Percentiles rank a stretch among this genome's conserved stretches.
Conservation (phyloP, 92 coral and sea anemone genomes). For the Actinernus sp. region DNA sequence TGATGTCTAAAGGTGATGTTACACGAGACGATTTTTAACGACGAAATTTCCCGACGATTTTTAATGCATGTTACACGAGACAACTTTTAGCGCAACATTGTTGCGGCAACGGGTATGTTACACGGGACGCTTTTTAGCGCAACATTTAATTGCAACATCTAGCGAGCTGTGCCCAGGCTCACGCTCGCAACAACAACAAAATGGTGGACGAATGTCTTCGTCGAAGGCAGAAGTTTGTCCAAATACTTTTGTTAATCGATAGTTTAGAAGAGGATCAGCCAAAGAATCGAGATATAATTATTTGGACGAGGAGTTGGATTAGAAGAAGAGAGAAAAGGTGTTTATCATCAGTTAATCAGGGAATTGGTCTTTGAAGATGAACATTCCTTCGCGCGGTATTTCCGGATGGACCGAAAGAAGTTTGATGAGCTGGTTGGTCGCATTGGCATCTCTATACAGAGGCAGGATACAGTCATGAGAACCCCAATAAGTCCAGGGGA, state of each 20-base stretch:
- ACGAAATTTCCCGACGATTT: too few relatives aligned
- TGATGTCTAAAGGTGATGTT: too few relatives aligned
- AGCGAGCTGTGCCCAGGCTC: too few relatives aligned
- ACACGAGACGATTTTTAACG: too few relatives aligned
- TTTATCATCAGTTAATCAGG: slow-evolving; percentile 7
- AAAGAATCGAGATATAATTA: slow-evolving; percentile 6
- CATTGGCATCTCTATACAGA: background rate
- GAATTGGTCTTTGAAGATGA: slow-evolving; percentile 14
- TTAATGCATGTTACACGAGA: too few relatives aligned
- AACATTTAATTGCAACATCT: too few relatives aligned
- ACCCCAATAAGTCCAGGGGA: slow-evolving; percentile 13
- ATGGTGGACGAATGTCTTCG: too few relatives aligned
- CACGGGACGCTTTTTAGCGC: too few relatives aligned
- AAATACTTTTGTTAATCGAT: slow-evolving; percentile 6
- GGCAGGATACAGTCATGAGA: slow-evolving; percentile 17
- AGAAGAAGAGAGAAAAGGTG: slow-evolving; percentile 16
- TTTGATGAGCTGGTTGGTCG: slow-evolving; percentile 6
- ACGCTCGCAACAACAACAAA: too few relatives aligned
- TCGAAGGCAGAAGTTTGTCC: too few relatives aligned
- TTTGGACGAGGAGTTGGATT: slow-evolving; percentile 18
- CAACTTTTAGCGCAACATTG: too few relatives aligned
- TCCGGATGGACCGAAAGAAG: slow-evolving; percentile 11
- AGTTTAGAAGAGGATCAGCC: slow-evolving; percentile 6
- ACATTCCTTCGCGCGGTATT: background rate
- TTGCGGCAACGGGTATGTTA: too few relatives aligned